phyloP scores from a whole-genome alignment of 92 coral and sea anemone species.

The Heliopora coerulea region DNA sequence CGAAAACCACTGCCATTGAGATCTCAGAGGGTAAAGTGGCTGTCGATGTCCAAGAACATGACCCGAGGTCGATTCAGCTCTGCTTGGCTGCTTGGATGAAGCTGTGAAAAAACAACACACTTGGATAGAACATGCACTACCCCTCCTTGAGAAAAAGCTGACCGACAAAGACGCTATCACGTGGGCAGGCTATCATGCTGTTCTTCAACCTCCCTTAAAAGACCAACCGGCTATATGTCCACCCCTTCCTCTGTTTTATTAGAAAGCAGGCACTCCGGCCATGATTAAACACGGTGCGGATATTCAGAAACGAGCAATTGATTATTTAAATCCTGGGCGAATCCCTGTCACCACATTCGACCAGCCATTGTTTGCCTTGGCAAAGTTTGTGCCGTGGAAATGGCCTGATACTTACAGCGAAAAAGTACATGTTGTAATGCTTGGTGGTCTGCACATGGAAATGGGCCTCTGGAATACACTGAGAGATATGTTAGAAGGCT shows the following conservation, averaged over 20 bases:
- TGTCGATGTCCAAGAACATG: too few species aligned
- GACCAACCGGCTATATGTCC: constrained; percentile 43
- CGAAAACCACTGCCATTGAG: constrained; percentile 16
- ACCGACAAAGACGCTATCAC: neutral
- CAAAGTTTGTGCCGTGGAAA: constrained; percentile 44
- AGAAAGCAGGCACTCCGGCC: constrained; percentile 42
- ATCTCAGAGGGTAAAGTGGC: constrained; percentile 41
- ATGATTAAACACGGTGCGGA: constrained; percentile 61
- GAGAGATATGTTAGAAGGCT: too few species aligned
- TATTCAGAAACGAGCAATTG: constrained; percentile 20
- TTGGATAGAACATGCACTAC: constrained; percentile 34
- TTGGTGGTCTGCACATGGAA: neutral
- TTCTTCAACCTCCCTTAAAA: neutral
- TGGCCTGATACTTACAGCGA: constrained; percentile 53
- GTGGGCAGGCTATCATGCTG: constrained; percentile 38
- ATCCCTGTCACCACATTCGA: constrained; percentile 47
- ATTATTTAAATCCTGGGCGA: constrained; percentile 51
- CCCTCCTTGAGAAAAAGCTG: neutral
- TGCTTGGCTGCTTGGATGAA: constrained; percentile 20
- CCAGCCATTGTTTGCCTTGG: too few species aligned
- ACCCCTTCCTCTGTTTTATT: constrained; percentile 57
- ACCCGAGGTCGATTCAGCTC: neutral
- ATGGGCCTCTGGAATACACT: too few species aligned
- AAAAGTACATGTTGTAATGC: constrained; percentile 32
- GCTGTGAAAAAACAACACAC: constrained; percentile 21